Base-by-base conservation (phyloP, 2,888 invertebrate species). In the Anorthoa munda region DNA sequence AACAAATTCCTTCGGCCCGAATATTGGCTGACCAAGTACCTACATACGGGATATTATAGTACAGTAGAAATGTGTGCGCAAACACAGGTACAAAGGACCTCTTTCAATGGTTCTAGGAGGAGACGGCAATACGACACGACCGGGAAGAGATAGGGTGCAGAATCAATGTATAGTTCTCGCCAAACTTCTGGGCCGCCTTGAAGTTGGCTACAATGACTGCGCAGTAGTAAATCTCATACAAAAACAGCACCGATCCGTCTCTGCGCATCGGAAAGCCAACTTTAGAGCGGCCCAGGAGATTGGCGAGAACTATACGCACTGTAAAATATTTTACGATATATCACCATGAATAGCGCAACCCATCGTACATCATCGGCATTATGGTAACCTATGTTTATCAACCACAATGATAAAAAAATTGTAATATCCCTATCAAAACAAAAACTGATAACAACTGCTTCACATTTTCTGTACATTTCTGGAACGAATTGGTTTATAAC, bases 391-490 rank as follows among this genome's bases (percentile, higher is more conserved):
- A 60, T 50, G 15, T 64, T 70, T 78, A 78, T 83, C 56, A 66
- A 72, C 79, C 72, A 79, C 83, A 72, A 26, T 63, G 23, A 71
- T 66, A 82, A 61, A 23, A 18, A 21, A 55, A 51, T 39, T 9
- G n/a, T 55, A 26, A 53, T 39, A 78, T 55, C 50, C 31, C 39
- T 77, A 63, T 31, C 18, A 66, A 61, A 59, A 67, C 31, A 11
- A 48, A 45, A 50, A 59, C 53, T 61, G 78, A 82, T 78, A 83
- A 59, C 26, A 63, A 66, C 23, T 26, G 18, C 15, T 66, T 51
- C 26, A 59, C 58, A 58, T 53, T 50, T 46, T 65, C 60, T 72
- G 46, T 56, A 64, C 9, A 51, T 51, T 83, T 71, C 83, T 65
- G 23, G 79, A 83, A 78, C 26, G 21, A 56, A 26, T 53, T 48